A percentile compares a stretch with the other conserved stretches of the same genome.
phyloP scores from a whole-genome alignment of 1,140 invertebrate species.

The Goniozus legneri region DNA sequence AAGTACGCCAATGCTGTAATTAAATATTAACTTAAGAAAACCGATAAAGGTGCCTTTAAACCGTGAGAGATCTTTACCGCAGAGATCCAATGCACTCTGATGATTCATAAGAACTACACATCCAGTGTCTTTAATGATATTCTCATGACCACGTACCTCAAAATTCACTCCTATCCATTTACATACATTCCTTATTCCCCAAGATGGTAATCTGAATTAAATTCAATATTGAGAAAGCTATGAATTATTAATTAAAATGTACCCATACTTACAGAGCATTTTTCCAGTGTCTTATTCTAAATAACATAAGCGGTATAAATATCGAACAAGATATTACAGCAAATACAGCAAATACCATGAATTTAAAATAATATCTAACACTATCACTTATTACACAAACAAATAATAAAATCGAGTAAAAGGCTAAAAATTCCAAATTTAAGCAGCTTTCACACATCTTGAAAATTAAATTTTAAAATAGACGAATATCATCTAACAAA shows the following conservation, averaged over 20 bases:
- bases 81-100: conserved; percentile 63
- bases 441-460: no score
- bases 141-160: conserved; percentile 70
- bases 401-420: conserved; percentile 38
- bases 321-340: conserved; percentile 59
- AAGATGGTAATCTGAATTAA: conserved; percentile 63
- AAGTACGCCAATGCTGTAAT: conserved; percentile 70
- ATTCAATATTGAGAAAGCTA: conserved; percentile 2
- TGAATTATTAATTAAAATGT: conserved; percentile 4
- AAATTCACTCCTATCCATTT: conserved; percentile 74
- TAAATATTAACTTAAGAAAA: no score
- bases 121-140: conserved; percentile 71
- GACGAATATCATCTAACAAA: no score
- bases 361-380: conserved; percentile 61
- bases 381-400: conserved; percentile 50
- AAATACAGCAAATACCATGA: conserved; percentile 59
- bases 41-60: no score
- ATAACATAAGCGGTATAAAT: conserved; percentile 72
- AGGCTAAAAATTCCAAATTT: no score
- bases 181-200: conserved; percentile 58
- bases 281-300: conserved; percentile 64
- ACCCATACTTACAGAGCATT: conserved; percentile 70
- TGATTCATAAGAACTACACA: conserved; percentile 82
- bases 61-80: no score
- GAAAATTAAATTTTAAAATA: no score